phyloP scores from a whole-genome alignment of 2,797 vertebrate species.

The Lagorchestes hirsutus region DNA sequence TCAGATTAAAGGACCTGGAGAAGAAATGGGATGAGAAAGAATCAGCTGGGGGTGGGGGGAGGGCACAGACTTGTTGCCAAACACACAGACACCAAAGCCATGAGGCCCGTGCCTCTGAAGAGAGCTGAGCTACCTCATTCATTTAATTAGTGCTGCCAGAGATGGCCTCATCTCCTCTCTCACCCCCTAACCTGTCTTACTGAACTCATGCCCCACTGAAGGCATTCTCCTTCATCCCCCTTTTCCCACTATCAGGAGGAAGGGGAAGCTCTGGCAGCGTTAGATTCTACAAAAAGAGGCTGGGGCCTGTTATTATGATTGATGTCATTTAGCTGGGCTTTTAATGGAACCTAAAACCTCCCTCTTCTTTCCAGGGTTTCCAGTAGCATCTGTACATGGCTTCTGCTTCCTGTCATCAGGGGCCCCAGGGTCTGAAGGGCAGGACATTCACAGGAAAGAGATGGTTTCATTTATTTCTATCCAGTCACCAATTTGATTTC shows the following conservation, averaged over 20 bases:
- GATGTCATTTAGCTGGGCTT: neutral
- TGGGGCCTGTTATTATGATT: neutral
- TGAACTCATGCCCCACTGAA: neutral
- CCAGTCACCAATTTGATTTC: neutral
- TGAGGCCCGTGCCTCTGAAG: neutral
- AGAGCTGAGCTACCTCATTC: rapidly evolving
- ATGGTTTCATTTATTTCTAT: neutral
- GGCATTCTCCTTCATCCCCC: neutral
- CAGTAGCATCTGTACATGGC: neutral
- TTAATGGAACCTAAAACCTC: neutral
- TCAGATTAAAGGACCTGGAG: slow-evolving; percentile 89
- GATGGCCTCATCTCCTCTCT: neutral
- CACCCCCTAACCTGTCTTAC: neutral
- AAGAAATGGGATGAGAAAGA: neutral
- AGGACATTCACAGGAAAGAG: neutral
- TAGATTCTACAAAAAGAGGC: neutral
- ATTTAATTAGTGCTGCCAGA: rapidly evolving
- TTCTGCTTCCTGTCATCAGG: neutral
- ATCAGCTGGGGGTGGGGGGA: neutral
- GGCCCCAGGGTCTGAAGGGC: neutral
- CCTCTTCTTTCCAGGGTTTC: neutral
- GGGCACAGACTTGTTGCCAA: neutral
- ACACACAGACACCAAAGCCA: no score
- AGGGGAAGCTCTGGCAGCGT: neutral
- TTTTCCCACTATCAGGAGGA: neutral